Evolutionary conservation across 2,888 invertebrate genomes (phyloP).

Genomic region (Pegoplata infirma): DNA sequence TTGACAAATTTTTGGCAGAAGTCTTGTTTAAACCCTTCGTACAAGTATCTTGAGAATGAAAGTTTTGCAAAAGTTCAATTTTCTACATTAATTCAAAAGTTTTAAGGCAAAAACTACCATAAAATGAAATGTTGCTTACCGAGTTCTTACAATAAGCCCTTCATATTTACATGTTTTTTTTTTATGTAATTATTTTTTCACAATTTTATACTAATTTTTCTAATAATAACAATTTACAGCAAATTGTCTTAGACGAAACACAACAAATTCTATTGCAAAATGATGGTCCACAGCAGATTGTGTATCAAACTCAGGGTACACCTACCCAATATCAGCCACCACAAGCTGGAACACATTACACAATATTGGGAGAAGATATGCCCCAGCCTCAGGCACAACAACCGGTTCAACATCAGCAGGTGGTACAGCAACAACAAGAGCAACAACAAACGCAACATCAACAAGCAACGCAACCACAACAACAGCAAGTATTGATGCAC

Average conservation of each 20-base stretch:
- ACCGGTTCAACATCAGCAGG: conserved; percentile 64
- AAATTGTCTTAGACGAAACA: conserved; percentile 54
- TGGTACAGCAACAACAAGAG: conserved; percentile 67
- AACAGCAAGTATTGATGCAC: conserved; percentile 63
- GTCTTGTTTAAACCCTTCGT: too few species aligned
- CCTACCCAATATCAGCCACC: conserved; percentile 69
- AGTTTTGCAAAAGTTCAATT: too few species aligned
- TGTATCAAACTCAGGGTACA: conserved; percentile 73
- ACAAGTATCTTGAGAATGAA: too few species aligned
- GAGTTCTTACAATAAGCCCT: too few species aligned
- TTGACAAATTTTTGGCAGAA: too few species aligned
- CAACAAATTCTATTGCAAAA: conserved; percentile 74
- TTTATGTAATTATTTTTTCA: too few species aligned
- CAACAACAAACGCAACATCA: conserved; percentile 71
- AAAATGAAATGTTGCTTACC: too few species aligned
- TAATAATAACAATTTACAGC: conserved; percentile 33
- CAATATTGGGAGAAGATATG: conserved; percentile 66
- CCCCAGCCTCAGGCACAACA: conserved; percentile 71
- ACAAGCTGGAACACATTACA: conserved; percentile 62
- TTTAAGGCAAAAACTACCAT: too few species aligned
- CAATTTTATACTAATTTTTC: too few species aligned
- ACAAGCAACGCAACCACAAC: too few species aligned
- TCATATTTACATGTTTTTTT: too few species aligned
- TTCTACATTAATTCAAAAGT: too few species aligned
- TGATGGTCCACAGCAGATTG: conserved; percentile 77